phyloP scores from a whole-genome alignment of 2,797 vertebrate species.

The Pantherophis vulpinus region DNA sequence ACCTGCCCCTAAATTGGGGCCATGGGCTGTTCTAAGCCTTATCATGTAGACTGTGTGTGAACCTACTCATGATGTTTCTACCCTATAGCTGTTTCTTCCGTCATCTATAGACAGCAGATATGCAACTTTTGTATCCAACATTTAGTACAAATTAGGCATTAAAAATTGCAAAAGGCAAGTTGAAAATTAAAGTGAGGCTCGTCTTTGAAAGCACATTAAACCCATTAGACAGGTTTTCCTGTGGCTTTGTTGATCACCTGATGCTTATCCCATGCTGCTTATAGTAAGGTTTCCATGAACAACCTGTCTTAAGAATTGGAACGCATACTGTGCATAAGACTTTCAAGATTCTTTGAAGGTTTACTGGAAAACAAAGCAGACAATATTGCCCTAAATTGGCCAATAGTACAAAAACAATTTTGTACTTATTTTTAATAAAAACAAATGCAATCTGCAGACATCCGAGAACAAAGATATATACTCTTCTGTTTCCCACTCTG shows the following conservation, averaged over 20 bases:
- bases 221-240: neutral
- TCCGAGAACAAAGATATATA: neutral
- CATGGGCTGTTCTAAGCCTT: neutral
- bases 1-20: neutral
- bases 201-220: neutral
- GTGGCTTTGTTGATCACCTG: neutral
- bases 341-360: neutral
- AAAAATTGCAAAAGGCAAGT: neutral
- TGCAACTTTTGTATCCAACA: neutral
- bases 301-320: neutral
- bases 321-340: neutral
- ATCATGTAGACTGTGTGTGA: neutral
- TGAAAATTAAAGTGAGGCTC: neutral
- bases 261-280: neutral
- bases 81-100: neutral
- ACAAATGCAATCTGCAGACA: neutral
- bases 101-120: neutral
- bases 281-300: neutral
- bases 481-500: conserved; percentile 39
- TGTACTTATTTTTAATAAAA: neutral
- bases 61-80: neutral
- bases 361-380: neutral
- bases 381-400: neutral
- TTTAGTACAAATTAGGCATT: neutral
- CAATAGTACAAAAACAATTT: neutral